These are phyloP conservation scores for Diarsia rubi DNA, from an alignment of 2,888 invertebrate species.

Conservation along the genomic window DNA sequence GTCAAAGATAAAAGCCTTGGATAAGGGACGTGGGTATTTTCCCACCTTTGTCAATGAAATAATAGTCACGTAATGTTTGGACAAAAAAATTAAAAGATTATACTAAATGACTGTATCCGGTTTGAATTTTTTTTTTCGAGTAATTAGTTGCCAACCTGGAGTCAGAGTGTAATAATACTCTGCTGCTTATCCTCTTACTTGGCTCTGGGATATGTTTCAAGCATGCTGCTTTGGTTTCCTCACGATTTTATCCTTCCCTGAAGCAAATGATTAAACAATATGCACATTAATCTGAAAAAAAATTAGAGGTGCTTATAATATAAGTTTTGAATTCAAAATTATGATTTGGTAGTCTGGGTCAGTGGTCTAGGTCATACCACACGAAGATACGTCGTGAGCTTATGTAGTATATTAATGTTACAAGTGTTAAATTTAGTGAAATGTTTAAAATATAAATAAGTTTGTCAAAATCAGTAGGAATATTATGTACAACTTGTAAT, in stretches of 20 bases:
- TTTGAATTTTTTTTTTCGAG: not conserved
- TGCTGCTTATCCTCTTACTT: too few species aligned
- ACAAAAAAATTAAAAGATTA: not conserved
- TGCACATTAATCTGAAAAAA: too few species aligned
- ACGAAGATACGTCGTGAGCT: not conserved
- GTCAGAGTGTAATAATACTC: too few species aligned
- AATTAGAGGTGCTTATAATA: not conserved
- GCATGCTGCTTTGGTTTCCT: not conserved
- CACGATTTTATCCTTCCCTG: not conserved
- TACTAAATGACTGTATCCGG: not conserved
- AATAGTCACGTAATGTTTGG: not conserved
- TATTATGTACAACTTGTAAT: not conserved
- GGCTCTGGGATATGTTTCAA: too few species aligned
- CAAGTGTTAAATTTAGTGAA: not conserved
- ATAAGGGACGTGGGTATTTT: not conserved
- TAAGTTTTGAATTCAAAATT: not conserved
- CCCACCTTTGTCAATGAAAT: not conserved
- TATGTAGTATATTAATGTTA: not conserved
- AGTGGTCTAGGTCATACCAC: not conserved
- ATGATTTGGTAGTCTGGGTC: not conserved
- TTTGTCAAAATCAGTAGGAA: not conserved
- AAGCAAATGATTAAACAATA: not conserved
- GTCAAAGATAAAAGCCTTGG: constrained; percentile 5
- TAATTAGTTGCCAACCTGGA: too few species aligned
- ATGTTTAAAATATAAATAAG: not conserved